phyloP scores from a whole-genome alignment of 2,888 invertebrate species.

The Phlogophora meticulosa region DNA sequence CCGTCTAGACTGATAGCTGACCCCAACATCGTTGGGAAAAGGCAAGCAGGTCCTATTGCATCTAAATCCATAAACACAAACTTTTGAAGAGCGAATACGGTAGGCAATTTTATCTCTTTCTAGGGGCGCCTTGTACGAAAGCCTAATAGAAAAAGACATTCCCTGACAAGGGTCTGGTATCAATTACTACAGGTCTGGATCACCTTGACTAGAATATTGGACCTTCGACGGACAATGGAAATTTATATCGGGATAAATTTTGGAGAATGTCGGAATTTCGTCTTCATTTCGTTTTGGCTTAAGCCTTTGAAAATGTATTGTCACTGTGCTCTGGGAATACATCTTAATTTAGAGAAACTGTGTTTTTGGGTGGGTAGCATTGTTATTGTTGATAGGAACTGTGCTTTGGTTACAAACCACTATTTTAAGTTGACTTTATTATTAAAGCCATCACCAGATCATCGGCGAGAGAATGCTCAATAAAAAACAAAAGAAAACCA shows the following conservation, averaged over 20 bases:
- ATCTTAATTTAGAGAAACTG: slow-evolving; percentile 1
- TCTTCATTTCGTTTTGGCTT: slow-evolving; percentile 20
- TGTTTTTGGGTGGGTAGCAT: background rate
- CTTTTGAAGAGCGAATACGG: background rate
- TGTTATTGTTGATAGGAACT: too few species aligned
- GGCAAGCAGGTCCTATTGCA: too few species aligned
- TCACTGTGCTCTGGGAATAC: background rate
- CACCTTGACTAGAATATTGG: slow-evolving; percentile 43
- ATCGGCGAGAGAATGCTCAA: too few species aligned
- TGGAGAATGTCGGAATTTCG: slow-evolving; percentile 5
- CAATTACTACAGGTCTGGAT: slow-evolving; percentile 64
- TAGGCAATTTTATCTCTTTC: slow-evolving; percentile 6
- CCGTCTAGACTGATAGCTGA: too few species aligned
- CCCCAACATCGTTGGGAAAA: too few species aligned
- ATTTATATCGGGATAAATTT: slow-evolving; percentile 37
- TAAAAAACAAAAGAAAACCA: too few species aligned
- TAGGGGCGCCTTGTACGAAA: slow-evolving; percentile 53
- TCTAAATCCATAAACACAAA: background rate
- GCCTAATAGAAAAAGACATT: slow-evolving; percentile 67
- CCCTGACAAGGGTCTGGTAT: slow-evolving; percentile 71
- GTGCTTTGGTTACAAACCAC: too few species aligned
- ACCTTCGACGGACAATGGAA: slow-evolving; percentile 37
- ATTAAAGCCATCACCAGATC: too few species aligned
- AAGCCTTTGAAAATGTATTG: slow-evolving; percentile 9
- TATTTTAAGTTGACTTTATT: too few species aligned